A percentile compares a stretch with the other conserved stretches of the same genome.
phyloP scores from a whole-genome alignment of 1,140 invertebrate species.

The Drosophila gunungcola region DNA sequence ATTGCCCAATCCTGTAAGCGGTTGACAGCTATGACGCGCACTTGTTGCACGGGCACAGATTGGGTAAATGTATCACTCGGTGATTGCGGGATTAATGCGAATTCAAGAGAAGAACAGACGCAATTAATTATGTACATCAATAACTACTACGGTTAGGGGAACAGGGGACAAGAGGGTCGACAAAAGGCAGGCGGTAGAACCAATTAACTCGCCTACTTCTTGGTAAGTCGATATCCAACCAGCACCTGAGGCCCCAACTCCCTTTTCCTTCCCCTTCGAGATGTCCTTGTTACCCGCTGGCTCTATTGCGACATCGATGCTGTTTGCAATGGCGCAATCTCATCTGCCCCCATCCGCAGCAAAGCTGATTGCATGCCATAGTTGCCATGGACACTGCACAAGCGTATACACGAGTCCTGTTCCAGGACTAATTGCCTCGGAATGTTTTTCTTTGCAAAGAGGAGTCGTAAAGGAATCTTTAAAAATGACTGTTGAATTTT shows the following conservation, averaged over 20 bases:
- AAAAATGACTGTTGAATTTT: neutral
- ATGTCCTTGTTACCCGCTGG: constrained; percentile 21
- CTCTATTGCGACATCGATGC: constrained; percentile 52
- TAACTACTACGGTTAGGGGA: constrained; percentile 16
- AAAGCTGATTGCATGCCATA: constrained; percentile 34
- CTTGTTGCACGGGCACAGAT: constrained; percentile 38
- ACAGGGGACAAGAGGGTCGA: constrained; percentile 7
- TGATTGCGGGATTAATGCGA: constrained; percentile 25
- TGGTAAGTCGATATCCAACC: constrained; percentile 48
- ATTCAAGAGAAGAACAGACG: constrained; percentile 19
- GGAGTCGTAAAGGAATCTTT: neutral
- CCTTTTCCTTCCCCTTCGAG: neutral
- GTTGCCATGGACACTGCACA: constrained; percentile 50
- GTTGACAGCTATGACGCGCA: constrained; percentile 39
- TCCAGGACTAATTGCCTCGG: constrained; percentile 24
- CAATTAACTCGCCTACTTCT: constrained; percentile 56
- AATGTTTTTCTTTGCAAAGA: constrained; percentile 3
- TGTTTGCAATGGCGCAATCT: constrained; percentile 50
- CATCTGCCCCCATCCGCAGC: constrained; percentile 14
- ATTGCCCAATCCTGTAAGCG: constrained; percentile 18
- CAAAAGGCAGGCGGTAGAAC: constrained; percentile 56
- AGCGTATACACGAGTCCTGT: constrained; percentile 9
- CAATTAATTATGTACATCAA: constrained; percentile 56
- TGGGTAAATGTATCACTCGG: constrained; percentile 7
- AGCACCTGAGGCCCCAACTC: constrained; percentile 24